These are phyloP conservation scores for Aphelenchoides fujianensis DNA, from an alignment of 1,140 invertebrate genomes.

Conservation along the genomic window DNA sequence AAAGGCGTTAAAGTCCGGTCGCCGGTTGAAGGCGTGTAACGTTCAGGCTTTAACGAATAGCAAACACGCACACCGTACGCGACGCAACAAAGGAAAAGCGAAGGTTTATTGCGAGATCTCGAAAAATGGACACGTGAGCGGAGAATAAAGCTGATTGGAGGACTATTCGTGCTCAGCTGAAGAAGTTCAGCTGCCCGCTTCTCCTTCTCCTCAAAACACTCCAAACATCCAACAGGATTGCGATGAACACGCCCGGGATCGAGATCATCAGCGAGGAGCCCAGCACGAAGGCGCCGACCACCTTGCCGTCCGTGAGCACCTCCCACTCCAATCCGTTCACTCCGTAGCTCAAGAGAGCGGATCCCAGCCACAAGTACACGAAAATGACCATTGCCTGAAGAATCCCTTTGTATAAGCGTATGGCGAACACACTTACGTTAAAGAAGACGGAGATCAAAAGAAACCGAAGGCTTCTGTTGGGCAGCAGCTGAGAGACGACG, in stretches of 20 bases:
- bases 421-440: not conserved
- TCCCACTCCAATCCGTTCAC: conserved; percentile 1
- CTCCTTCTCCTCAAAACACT: not conserved
- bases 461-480: not conserved
- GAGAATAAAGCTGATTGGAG: too few relatives aligned
- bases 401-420: not conserved
- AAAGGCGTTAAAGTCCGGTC: too few relatives aligned
- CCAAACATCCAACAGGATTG: not conserved
- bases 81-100: not conserved
- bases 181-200: not conserved
- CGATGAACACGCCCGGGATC: not conserved
- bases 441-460: not conserved
- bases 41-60: not conserved
- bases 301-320: not conserved
- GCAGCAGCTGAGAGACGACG: not conserved
- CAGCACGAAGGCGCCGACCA: not conserved
- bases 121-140: not conserved
- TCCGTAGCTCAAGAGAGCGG: not conserved
- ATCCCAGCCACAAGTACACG: conserved; percentile 3
- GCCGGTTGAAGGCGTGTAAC: too few relatives aligned
- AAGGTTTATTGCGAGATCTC: not conserved
- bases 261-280: not conserved
- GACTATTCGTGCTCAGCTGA: not conserved
- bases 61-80: not conserved
- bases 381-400: not conserved